Base-by-base conservation (phyloP, 2,888 invertebrate species). In the Onchidella celtica region DNA sequence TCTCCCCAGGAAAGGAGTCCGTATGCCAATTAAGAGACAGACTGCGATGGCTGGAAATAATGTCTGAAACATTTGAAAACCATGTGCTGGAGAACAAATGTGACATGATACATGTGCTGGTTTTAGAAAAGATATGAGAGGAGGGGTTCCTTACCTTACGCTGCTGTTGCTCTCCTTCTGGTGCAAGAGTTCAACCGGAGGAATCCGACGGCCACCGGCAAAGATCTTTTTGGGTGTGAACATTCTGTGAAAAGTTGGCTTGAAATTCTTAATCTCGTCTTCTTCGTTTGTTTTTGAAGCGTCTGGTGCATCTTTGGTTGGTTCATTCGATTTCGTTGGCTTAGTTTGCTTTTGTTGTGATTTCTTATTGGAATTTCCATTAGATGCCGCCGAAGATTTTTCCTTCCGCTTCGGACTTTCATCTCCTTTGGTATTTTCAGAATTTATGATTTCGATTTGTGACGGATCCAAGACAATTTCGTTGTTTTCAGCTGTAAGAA, bases 201-300 rank as follows among this genome's bases (percentile, higher is more conserved):
- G 90, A 17, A 91, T 88, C 55, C 90, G 82, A 69, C 91, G 77
- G 14, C 91, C 91, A 74, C 89, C 90, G 21, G 85, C 87, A 83
- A 91, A 91, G 61, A 91, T 89, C 78, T 90, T 91, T 81, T 91
- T 91, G 11, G 90, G 88, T 0, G 85, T 84, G 32, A 91, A 78
- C 9, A 76, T 82, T 32, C 86, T 89, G 61, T 86, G 86, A 40
- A 85, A 86, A 3, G 87, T 89, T 9, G 90, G 78, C 78, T 89
- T 88, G 76, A 91, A 91, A 29, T 90, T 86, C 40, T 72, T 84
- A 14, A 89, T 82, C 81, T 89, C 89, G 24, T 86, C 82, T 61
- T 47, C 47, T 21, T 55, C n/a, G 40, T 63, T 27, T 11, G 6
- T n/a, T n/a, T 55, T 47, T 34, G 34, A 47, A 34, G 0, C 32